Conservation (phyloP, 2,113 vertebrate species). For the Girardinichthys multiradiatus region DNA sequence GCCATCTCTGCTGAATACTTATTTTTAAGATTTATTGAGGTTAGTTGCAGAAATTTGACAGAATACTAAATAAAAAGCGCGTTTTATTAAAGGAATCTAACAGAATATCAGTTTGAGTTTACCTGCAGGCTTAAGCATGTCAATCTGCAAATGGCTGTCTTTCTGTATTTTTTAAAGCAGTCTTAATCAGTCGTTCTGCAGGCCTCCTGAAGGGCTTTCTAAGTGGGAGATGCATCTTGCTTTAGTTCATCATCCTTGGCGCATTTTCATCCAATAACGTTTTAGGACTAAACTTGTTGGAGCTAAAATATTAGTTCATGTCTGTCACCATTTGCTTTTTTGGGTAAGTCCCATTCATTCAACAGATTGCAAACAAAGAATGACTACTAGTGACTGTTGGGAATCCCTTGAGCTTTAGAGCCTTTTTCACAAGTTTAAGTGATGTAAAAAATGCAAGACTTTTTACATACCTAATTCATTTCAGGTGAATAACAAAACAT, state of each 20-base stretch:
- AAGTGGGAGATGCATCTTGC: background rate
- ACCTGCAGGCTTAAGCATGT: background rate
- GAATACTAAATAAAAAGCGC: background rate
- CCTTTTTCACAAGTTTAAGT: too few species aligned
- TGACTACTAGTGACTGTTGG: too few species aligned
- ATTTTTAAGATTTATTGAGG: slow-evolving; percentile 7
- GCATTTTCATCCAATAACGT: too few species aligned
- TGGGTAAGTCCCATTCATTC: background rate
- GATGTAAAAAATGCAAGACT: too few species aligned
- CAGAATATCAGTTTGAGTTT: background rate
- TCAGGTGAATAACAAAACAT: too few species aligned
- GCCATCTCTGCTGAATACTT: slow-evolving; percentile 2
- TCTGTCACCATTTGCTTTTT: background rate
- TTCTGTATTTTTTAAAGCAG: too few species aligned
- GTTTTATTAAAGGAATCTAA: too few species aligned
- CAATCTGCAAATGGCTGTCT: background rate
- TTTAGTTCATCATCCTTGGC: too few species aligned
- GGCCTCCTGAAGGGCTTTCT: background rate
- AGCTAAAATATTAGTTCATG: too few species aligned
- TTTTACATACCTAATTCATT: too few species aligned
- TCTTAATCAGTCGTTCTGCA: background rate
- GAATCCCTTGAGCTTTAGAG: too few species aligned
- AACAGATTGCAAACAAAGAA: background rate
- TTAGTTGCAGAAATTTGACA: background rate
- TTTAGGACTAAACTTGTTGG: too few species aligned